A percentile compares a stretch with the other conserved stretches of the same genome.
Evolutionary conservation across 2,113 vertebrate species (phyloP).

Genomic region (Agapornis roseicollis): DNA sequence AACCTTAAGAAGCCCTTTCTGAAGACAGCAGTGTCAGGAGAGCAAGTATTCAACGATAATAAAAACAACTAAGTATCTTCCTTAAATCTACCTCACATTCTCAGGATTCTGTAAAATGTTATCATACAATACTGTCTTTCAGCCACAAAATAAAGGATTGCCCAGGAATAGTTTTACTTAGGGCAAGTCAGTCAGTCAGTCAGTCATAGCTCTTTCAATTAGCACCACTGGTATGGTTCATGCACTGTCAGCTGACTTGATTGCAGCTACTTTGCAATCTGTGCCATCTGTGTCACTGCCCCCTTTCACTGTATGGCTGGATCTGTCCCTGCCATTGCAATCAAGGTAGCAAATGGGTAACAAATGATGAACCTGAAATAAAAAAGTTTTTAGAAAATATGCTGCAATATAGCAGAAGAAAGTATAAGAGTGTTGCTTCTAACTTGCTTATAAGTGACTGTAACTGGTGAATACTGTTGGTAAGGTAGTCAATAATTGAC

Average conservation of each 20-base stretch:
- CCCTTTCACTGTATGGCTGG: neutral
- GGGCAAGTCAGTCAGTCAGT: neutral
- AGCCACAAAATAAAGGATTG: neutral
- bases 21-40: neutral
- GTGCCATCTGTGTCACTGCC: neutral
- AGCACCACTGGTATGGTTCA: neutral
- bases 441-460: neutral
- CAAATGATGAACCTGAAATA: neutral
- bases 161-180: neutral
- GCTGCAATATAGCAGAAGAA: neutral
- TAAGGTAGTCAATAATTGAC: neutral
- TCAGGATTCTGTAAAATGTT: neutral
- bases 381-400: neutral
- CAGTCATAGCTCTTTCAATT: neutral
- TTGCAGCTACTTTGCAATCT: neutral
- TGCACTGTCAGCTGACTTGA: neutral
- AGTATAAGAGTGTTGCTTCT: neutral
- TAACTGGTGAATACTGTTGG: neutral
- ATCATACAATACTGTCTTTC: neutral
- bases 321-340: neutral
- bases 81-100: neutral
- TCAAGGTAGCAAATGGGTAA: neutral
- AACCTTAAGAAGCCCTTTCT: neutral
- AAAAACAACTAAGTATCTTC: neutral
- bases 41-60: neutral